Conservation (phyloP, 2,888 invertebrate genomes). For the Molorchus minor region DNA sequence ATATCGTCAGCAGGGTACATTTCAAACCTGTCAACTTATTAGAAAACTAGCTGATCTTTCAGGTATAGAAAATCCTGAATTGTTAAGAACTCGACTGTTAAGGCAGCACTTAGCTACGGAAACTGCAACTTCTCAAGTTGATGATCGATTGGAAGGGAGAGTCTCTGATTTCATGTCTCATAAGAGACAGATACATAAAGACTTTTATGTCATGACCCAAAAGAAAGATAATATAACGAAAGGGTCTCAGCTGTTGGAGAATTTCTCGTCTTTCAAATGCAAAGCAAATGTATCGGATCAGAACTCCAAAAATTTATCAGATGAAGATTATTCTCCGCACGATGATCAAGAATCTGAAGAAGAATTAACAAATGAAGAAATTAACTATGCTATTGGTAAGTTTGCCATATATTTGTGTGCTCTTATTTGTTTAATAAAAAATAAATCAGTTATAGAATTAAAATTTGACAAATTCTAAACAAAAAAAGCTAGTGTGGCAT, state of each 20-base stretch:
- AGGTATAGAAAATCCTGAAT: constrained; percentile 16
- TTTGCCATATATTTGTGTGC: not conserved
- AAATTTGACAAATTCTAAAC: no score
- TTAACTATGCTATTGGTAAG: not conserved
- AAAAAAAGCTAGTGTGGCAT: no score
- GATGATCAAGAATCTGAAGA: no score
- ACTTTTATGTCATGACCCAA: constrained; percentile 5
- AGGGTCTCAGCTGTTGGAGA: not conserved
- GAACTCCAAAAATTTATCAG: not conserved
- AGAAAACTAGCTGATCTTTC: constrained; percentile 18
- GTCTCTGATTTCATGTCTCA: constrained; percentile 28
- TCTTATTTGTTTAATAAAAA: not conserved
- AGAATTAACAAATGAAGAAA: not conserved
- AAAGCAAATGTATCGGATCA: not conserved
- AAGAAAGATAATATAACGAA: constrained; percentile 5
- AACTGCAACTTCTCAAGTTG: constrained; percentile 12
- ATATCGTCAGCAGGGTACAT: constrained; percentile 2
- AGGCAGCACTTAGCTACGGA: constrained; percentile 24
- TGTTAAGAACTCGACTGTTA: constrained; percentile 18
- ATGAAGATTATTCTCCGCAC: no score
- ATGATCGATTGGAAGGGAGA: not conserved
- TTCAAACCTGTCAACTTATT: constrained; percentile 14
- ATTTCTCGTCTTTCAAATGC: constrained; percentile 2
- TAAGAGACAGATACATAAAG: constrained; percentile 23
- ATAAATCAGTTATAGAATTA: no score